Percentiles rank a stretch among this genome's conserved stretches.
Conservation (phyloP, 2,113 vertebrate genomes). For the Hypocryptadius cinnamomeus region DNA sequence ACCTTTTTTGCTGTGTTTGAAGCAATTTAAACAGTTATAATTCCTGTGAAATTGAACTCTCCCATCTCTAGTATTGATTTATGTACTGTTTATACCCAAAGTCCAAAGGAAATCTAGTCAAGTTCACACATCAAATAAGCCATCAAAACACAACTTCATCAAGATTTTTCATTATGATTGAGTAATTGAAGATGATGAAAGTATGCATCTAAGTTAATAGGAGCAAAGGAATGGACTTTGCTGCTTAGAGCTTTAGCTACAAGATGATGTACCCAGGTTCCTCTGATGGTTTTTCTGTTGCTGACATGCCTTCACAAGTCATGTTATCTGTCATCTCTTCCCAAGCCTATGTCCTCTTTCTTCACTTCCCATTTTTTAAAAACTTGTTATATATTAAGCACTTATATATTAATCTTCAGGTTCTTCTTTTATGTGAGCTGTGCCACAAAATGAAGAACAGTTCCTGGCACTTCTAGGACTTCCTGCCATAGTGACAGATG, state of each 20-base stretch:
- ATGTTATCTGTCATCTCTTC: neutral
- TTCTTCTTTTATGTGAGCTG: neutral
- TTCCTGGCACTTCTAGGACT: neutral
- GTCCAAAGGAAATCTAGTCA: neutral
- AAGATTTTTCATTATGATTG: neutral
- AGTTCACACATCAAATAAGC: neutral
- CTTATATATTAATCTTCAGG: neutral
- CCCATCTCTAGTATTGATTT: neutral
- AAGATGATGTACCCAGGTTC: neutral
- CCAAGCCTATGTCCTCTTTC: neutral
- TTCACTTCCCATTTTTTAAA: neutral
- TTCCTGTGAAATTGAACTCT: neutral
- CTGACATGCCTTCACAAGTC: neutral
- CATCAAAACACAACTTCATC: neutral
- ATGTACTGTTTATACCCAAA: neutral
- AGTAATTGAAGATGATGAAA: neutral
- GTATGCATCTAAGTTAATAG: neutral
- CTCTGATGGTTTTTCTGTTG: neutral
- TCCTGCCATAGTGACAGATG: neutral
- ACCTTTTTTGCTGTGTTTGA: neutral
- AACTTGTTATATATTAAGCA: neutral
- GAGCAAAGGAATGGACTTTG: neutral
- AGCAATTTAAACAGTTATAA: neutral
- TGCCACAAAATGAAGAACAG: neutral
- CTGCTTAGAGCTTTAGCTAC: neutral